Evolutionary conservation across 2,113 vertebrate genomes (phyloP), one percentile per base, ranked within the genome.

Genomic region (Lycaon pictus): DNA sequence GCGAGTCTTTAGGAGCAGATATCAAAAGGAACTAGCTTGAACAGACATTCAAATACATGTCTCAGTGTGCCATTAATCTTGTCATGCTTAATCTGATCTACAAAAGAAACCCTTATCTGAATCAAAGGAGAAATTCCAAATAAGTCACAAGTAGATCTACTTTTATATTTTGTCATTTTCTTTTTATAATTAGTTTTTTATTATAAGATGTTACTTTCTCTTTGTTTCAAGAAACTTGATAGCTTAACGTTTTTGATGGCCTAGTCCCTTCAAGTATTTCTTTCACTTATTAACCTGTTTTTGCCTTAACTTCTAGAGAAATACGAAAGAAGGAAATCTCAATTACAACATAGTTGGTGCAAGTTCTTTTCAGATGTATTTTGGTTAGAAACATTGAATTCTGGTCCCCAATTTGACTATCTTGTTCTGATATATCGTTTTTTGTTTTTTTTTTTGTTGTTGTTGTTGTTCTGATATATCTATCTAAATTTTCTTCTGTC

Each of bases 101-200:
- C 86, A 96, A 97, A 98, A 89, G 85, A 97, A 96, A 95, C 53
- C 77, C 97, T 95, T 97, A 97, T 97, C 92, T 92, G 90, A 90
- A 92, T 96, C 95, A 97, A 97, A 96, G 74, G 67, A 96, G 72
- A 97, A 97, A 88, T 90, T 90, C n/a, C 80, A 96, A 97, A 98
- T 97, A 97, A 98, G 97, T 97, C 93, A 97, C 22, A 65, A 81
- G 71, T 89, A 72, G 56, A 90, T 65, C 29, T 77, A 69, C 69
- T 65, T 27, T 48, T 95, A 92, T 29, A 93, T 87, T 95, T 95
- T 96, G 23, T 88, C 92, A 95, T 97, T 97, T 97, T 98, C 94
- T 86, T 92, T 95, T 60, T 53, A 63, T 97, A 98, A 97, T 97
- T 96, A 95, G 63, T 55, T 97, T 97, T 98, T 98, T 67, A 98